Base-by-base conservation (phyloP, 2,113 vertebrate genomes). In the Lycaon pictus region DNA sequence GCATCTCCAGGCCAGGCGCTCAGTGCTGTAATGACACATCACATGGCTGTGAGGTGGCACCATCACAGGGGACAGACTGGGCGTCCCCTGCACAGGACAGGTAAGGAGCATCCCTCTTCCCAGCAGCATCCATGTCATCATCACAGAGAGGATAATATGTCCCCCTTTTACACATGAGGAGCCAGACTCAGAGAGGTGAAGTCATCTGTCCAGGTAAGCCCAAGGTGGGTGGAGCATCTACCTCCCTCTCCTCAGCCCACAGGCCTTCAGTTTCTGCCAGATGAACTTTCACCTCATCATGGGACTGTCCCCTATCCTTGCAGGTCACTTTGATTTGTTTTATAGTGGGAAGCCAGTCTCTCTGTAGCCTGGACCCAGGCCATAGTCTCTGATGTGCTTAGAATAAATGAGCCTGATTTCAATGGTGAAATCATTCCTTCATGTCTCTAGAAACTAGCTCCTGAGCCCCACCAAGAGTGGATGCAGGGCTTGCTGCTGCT, bases 11-110 rank as follows among this genome's bases (percentile, higher is more conserved):
- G 7, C 35, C 1, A 0, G 63, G 32, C 0, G 0, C 80, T 15
- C 3, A 0, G 16, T 0, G 37, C 3, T 7, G 0, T 6, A 1
- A 27, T 0, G 1, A 9, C 16, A 0, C 22, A 4, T 17, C 1
- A 3, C 5, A 15, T 27, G 19, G 88, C 10, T 32, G 25, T 9
- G 25, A 88, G 65, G 13, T 3, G 65, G 56, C 0, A 11, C 58
- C 69, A 29, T 2, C 29, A 1, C 27, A 15, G 62, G 8, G 8
- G 55, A 32, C 29, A 3, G 23, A 11, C 55, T 10, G 17, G 12
- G 85, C 11, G 15, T 7, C 60, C 20, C 60, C 29, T 0, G 7
- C 5, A 1, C 0, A 10, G 23, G 15, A 43, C 17, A 2, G 12
- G 56, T n/a, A 1, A 32, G 1, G 13, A 2, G 22, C 11, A 3